Evolutionary conservation across 2,113 vertebrate species (phyloP), one percentile per base, ranked within the genome.

Genomic region (Coreoperca whiteheadi): DNA sequence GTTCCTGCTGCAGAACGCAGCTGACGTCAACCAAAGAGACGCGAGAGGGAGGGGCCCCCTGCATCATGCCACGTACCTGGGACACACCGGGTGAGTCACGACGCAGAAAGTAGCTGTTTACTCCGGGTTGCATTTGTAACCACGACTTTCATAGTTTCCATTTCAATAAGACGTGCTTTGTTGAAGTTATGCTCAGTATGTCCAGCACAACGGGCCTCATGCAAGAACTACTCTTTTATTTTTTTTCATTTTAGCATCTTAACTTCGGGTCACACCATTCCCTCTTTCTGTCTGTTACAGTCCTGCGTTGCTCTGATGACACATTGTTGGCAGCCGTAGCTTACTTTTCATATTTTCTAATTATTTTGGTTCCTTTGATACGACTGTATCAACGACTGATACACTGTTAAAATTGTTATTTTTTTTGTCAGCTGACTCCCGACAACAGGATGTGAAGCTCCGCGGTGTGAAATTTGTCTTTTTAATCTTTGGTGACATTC

Each of bases 1-100:
- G 87, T 99, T 98, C 87, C 95, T 99, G 87, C 96, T 99, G 43
- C 98, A 99, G 94, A 99, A 99, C 0, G 96, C 97, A 23, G 98
- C 98, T 0, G 97, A 99, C 0, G 98, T 99, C 75, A 98, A 99
- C 96, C 98, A 99, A 95, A 97, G 96, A 95, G 98, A 99, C 76
- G 88, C 81, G 18, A 92, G 95, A 77, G 98, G 97, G 73, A 94
- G 97, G 39, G 97, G 97, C 0, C 97, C 98, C 0, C 94, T 99
- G 90, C 97, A 99, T 80, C 98, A 99, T 0, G 97, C 97, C 87
- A 99, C 98, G 0, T 97, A 96, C 86, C 94, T 99, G 56, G 98
- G 98, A 8, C 97, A 96, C 83, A 99, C 98, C 0, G 98, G 98
- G 98, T 99, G 79, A 95, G 97, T 82, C 73, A 51, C 1, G 69